phyloP scores from a whole-genome alignment of 2,888 invertebrate genomes.

The Andrena fulva region DNA sequence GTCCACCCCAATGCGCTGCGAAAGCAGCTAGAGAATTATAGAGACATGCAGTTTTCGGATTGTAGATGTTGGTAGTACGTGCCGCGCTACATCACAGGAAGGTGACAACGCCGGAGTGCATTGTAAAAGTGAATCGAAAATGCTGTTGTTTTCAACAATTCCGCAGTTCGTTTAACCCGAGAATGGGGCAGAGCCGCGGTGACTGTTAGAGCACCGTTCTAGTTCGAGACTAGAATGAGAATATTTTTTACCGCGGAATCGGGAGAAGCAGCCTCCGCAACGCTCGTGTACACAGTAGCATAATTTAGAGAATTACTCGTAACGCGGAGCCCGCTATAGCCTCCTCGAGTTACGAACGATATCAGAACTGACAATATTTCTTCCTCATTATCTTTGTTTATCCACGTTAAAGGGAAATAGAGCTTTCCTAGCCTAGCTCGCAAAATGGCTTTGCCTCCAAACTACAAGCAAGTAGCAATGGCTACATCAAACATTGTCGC shows the following conservation, averaged over 20 bases:
- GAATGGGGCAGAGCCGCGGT: background rate
- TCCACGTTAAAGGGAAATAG: background rate
- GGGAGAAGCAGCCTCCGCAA: background rate
- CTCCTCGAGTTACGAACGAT: background rate
- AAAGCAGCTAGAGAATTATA: slow-evolving; percentile 14
- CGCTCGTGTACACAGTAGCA: slow-evolving; percentile 17
- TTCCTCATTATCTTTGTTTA: background rate
- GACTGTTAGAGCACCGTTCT: background rate
- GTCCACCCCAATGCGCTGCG: background rate
- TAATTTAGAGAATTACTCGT: background rate
- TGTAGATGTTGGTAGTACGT: slow-evolving; percentile 20
- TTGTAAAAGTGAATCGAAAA: slow-evolving; percentile 20
- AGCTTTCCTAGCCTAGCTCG: background rate
- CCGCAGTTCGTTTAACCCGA: background rate
- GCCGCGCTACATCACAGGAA: background rate
- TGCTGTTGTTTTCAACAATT: slow-evolving; percentile 19
- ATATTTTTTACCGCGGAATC: slow-evolving; percentile 5
- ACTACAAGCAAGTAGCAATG: slow-evolving; percentile 94
- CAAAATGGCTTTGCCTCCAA: slow-evolving; percentile 92
- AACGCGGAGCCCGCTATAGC: background rate
- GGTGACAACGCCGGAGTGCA: slow-evolving; percentile 23
- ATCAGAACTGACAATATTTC: background rate
- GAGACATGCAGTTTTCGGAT: background rate
- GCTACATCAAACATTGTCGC: slow-evolving; percentile 90
- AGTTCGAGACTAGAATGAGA: background rate